Conservation (phyloP, 1,140 invertebrate species). For the Drosophila subobscura region DNA sequence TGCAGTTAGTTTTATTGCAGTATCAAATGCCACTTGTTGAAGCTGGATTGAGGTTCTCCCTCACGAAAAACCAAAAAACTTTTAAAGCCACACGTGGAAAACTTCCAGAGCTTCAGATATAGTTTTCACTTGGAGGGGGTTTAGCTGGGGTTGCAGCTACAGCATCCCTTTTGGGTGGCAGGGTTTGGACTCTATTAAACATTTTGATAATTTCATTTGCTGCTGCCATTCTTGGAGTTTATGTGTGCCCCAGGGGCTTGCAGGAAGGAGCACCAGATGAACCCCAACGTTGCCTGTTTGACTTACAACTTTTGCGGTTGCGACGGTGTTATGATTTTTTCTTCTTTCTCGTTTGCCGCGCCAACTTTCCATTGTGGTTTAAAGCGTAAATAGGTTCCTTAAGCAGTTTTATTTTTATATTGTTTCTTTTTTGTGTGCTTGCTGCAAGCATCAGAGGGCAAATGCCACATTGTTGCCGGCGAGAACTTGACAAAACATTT, state of each 20-base stretch:
- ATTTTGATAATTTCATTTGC: conserved; percentile 79
- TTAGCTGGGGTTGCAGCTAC: no score
- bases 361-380: conserved; percentile 67
- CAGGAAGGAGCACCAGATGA: conserved; percentile 46
- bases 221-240: conserved; percentile 69
- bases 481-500: conserved; percentile 82
- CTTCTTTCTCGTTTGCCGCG: no score
- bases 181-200: conserved; percentile 69
- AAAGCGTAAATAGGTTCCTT: conserved; percentile 55
- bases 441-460: conserved; percentile 47
- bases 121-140: no score
- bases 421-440: not conserved
- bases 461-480: conserved; percentile 77
- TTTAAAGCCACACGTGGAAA: no score
- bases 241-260: conserved; percentile 33
- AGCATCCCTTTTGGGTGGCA: not conserved
- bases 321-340: conserved; percentile 76
- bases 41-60: not conserved
- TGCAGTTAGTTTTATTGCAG: no score
- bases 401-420: conserved; percentile 1
- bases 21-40: no score
- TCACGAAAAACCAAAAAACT: no score
- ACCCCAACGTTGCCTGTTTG: conserved; percentile 47
- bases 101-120: no score
- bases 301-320: conserved; percentile 78